Evolutionary conservation across 1,140 invertebrate species (phyloP).

Genomic region (Pteromalus puparum): DNA sequence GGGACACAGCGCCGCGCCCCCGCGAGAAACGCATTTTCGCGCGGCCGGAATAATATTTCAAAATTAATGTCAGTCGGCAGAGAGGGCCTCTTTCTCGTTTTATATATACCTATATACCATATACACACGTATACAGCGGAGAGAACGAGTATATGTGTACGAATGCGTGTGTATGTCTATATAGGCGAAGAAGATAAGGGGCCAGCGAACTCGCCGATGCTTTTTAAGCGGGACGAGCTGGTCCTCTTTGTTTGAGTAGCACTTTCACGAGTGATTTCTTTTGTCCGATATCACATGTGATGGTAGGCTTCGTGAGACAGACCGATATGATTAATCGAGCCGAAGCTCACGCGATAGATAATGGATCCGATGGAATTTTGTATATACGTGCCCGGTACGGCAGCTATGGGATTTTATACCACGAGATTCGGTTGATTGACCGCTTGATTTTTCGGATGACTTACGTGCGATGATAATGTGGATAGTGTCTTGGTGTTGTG

Average conservation of each 20-base stretch:
- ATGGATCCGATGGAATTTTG: not conserved
- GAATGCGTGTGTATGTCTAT: not conserved
- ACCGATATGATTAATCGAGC: slow-evolving; percentile 44
- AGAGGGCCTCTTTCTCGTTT: slow-evolving; percentile 27
- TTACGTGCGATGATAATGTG: not conserved
- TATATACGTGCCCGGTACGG: not conserved
- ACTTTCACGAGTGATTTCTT: slow-evolving; percentile 43
- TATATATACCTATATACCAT: not conserved
- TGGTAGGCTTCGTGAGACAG: too few species aligned
- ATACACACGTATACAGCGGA: not conserved
- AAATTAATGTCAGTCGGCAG: slow-evolving; percentile 66
- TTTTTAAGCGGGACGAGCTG: slow-evolving; percentile 25
- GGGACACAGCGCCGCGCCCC: slow-evolving; percentile 28
- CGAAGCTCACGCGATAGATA: not conserved
- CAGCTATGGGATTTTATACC: too few species aligned
- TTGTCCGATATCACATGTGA: slow-evolving; percentile 15
- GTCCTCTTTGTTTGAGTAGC: slow-evolving; percentile 41
- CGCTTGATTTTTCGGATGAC: not conserved
- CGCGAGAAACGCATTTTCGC: not conserved
- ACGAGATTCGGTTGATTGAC: not conserved
- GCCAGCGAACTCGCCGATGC: not conserved
- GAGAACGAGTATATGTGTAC: not conserved
- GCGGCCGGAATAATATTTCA: slow-evolving; percentile 66
- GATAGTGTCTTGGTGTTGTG: too few species aligned
- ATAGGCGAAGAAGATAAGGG: slow-evolving; percentile 10